Evolutionary conservation across 2,113 vertebrate genomes (phyloP).

Genomic region (Smithornis capensis): DNA sequence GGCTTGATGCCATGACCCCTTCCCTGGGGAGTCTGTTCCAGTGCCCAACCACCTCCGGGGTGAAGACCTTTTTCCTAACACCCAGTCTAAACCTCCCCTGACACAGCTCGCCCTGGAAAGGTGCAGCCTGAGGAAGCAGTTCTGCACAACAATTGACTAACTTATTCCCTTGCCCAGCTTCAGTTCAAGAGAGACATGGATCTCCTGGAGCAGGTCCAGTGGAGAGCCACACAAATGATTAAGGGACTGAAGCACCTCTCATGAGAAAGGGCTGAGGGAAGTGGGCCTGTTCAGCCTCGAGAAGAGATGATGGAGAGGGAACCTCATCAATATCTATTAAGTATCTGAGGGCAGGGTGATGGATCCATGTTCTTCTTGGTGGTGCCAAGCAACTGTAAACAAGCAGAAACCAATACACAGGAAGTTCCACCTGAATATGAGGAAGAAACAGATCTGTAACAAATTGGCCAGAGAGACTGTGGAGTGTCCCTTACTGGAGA

Average conservation of each 20-base stretch:
- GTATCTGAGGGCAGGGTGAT: neutral
- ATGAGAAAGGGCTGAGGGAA: neutral
- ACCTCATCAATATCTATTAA: no score
- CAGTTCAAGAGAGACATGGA: no score
- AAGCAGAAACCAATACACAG: neutral
- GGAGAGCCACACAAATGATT: neutral
- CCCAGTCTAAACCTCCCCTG: neutral
- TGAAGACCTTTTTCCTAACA: neutral
- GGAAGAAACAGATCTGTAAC: neutral
- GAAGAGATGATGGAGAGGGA: neutral
- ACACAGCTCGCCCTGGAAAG: neutral
- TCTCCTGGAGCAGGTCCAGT: neutral
- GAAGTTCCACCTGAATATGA: neutral
- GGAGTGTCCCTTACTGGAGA: neutral
- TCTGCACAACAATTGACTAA: neutral
- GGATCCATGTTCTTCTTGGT: accelerated
- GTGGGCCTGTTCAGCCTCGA: neutral
- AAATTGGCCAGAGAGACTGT: neutral
- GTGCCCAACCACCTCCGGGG: accelerated
- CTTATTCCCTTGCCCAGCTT: no score
- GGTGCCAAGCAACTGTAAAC: neutral
- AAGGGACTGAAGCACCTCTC: neutral
- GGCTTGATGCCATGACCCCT: neutral
- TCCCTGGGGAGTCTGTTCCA: neutral
- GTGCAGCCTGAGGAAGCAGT: neutral